A percentile compares a stretch with the other conserved stretches of the same genome.
Evolutionary conservation across 2,888 invertebrate genomes (phyloP).

Genomic region (Megastigmus dorsalis): DNA sequence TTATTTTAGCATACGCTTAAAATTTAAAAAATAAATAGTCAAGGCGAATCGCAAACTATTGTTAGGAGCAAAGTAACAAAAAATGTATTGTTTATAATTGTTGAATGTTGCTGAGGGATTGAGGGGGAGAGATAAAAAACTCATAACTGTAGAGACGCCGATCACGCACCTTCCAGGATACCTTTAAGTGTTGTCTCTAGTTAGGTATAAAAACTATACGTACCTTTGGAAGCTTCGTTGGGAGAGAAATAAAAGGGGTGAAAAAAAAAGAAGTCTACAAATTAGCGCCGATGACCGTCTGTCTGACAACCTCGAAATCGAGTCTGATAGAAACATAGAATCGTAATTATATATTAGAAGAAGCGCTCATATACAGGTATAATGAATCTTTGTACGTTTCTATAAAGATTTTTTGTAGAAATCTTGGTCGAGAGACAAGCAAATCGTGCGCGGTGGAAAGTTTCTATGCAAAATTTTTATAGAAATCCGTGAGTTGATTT

Average conservation of each 20-base stretch:
- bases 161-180: slow-evolving; percentile 64
- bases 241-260: slow-evolving; percentile 48
- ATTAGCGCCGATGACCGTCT: slow-evolving; percentile 41
- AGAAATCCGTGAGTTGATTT: slow-evolving; percentile 46
- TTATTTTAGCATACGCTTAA: slow-evolving; percentile 70
- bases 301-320: slow-evolving; percentile 47
- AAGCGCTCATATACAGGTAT: slow-evolving; percentile 41
- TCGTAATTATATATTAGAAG: slow-evolving; percentile 47
- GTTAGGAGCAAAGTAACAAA: slow-evolving; percentile 55
- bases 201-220: slow-evolving; percentile 61
- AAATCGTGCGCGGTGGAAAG: slow-evolving; percentile 27
- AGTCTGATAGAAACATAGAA: slow-evolving; percentile 55
- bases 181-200: slow-evolving; percentile 69
- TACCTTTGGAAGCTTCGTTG: slow-evolving; percentile 58
- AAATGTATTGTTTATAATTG: slow-evolving; percentile 55
- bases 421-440: slow-evolving; percentile 26
- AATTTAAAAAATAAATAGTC: slow-evolving; percentile 57
- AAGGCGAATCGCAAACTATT: slow-evolving; percentile 52
- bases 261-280: slow-evolving; percentile 35
- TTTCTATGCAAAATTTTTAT: slow-evolving; percentile 54
- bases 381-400: slow-evolving; percentile 51
- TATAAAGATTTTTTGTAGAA: slow-evolving; percentile 55
- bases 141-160: slow-evolving; percentile 43
- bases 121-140: slow-evolving; percentile 32
- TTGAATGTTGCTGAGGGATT: slow-evolving; percentile 52